Evolutionary conservation across 1,140 invertebrate species (phyloP).

Genomic region (Doryteuthis pealeii): DNA sequence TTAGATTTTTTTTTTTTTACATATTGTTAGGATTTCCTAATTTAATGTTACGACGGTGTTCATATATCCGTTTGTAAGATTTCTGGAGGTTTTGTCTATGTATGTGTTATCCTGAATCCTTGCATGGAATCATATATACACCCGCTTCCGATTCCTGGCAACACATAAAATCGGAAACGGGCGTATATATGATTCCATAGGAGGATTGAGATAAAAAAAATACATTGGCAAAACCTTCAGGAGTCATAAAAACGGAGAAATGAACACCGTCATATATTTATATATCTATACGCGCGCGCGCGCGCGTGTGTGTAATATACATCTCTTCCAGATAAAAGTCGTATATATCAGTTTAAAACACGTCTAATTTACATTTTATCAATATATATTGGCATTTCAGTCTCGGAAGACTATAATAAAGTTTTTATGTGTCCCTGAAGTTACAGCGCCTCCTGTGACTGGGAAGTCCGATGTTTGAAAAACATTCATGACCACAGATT

Average conservation of each 20-base stretch:
- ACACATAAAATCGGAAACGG: neutral
- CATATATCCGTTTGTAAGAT: neutral
- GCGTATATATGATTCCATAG: neutral
- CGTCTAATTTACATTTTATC: too few species aligned
- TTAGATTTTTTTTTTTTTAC: neutral
- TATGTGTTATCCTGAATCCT: neutral
- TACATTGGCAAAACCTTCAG: too few species aligned
- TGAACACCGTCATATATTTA: neutral
- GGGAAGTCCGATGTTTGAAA: too few species aligned
- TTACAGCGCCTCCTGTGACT: too few species aligned
- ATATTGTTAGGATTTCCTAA: neutral
- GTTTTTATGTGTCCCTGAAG: too few species aligned
- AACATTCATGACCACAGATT: too few species aligned
- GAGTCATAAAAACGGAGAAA: too few species aligned
- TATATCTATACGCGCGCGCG: neutral
- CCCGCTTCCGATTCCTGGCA: neutral
- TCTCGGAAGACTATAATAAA: too few species aligned
- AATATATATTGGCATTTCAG: too few species aligned
- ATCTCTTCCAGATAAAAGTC: neutral
- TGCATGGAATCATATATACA: neutral
- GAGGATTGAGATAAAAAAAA: too few species aligned
- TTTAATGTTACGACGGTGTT: neutral
- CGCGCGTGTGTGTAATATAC: neutral
- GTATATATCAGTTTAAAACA: too few species aligned
- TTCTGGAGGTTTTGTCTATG: neutral